Evolutionary conservation across 2,797 vertebrate genomes (phyloP), one percentile per base, ranked within the genome.

Genomic region (Sparus aurata): DNA sequence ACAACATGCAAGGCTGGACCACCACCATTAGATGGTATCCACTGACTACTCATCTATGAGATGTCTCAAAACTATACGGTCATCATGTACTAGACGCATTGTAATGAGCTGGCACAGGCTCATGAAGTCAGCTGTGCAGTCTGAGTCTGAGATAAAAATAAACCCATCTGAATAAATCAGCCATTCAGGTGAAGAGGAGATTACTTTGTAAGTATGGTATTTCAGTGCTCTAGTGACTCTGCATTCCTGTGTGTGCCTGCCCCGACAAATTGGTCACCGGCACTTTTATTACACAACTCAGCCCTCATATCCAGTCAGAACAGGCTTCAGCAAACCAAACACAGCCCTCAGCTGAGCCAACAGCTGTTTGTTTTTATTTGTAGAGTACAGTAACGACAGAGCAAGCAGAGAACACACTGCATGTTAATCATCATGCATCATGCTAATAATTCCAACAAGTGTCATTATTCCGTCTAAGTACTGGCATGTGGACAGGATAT

Each of bases 191-290:
- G 16, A 55, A 75, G 52, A 46, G 69, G 53, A 66, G 63, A 64
- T 60, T 81, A 46, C 46, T 27, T 34, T 72, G n/a, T 6, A 62
- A 78, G 59, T 30, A 38, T 27, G 62, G 54, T 62, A 78, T 85
- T 82, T 73, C 8, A 84, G 61, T 30, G 12, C 23, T 67, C 65
- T 20, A 63, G 80, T 68, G 41, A 77, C 62, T 77, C 57, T 60
- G 27, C 89, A 90, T 90, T 91, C 90, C 84, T 83, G 11, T 9
- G 55, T 64, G 46, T 38, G 80, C 58, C 47, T 85, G 70, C 55
- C 74, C 66, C 25, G 63, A 86, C 55, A 82, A 73, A 73, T 53
- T 66, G 66, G 45, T 65, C 50, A 25, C 22, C 1, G 6, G 77
- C 38, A 73, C 68, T 67, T 77, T 76, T 60, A 79, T 87, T 86